These are phyloP conservation scores for Merops nubicus DNA, from an alignment of 2,113 vertebrate species.

Conservation along the genomic window DNA sequence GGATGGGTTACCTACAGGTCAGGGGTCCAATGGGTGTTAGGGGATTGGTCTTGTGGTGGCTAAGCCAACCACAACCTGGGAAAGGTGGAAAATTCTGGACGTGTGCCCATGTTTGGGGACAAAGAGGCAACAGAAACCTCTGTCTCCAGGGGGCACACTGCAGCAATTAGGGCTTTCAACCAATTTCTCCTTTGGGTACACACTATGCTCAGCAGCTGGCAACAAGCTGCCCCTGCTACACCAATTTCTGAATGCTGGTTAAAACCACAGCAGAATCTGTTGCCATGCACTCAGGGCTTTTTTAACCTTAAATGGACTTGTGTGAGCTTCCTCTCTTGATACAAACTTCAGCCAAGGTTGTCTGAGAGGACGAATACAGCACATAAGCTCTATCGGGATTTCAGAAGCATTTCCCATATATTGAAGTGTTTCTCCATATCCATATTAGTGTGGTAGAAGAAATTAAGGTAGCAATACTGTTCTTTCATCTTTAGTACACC, in stretches of 20 bases:
- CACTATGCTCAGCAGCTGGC: background rate
- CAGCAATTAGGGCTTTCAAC: background rate
- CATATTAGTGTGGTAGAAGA: background rate
- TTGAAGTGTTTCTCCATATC: background rate
- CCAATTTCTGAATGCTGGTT: background rate
- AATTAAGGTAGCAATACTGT: background rate
- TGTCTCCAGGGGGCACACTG: too few relatives aligned
- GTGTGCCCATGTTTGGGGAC: too few relatives aligned
- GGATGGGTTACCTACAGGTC: too few relatives aligned
- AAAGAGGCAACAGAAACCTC: too few relatives aligned
- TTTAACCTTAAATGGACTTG: background rate
- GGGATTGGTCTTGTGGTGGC: too few relatives aligned
- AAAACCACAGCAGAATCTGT: background rate
- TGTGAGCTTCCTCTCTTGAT: background rate
- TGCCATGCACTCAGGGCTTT: background rate
- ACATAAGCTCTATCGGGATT: background rate
- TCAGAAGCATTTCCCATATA: background rate
- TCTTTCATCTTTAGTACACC: background rate
- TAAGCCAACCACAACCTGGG: too few relatives aligned
- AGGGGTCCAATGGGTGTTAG: too few relatives aligned
- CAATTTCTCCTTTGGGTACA: background rate
- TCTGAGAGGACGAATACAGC: background rate
- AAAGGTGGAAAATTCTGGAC: too few relatives aligned
- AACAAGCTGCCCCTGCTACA: background rate
- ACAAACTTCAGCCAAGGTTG: background rate